Conservation (phyloP, 2,113 vertebrate species). For the Thunnus thynnus region DNA sequence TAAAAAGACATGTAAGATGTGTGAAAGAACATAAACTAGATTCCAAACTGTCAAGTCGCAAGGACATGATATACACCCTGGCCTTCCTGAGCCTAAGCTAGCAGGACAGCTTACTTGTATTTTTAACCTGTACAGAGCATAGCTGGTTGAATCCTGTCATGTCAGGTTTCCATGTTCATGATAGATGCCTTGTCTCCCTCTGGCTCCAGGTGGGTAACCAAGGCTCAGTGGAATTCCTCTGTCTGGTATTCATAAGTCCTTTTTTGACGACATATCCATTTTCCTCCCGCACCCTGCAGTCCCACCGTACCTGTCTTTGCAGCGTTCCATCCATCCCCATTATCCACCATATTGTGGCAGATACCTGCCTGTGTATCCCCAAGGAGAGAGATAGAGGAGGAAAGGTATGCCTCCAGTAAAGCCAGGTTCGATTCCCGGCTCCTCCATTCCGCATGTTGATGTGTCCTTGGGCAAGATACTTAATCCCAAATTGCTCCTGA, state of each 20-base stretch:
- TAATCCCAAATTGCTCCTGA: no score
- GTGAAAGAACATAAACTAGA: background rate
- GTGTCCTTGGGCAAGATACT: no score
- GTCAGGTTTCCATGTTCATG: conserved; percentile 50
- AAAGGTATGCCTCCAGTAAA: background rate
- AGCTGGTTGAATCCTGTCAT: conserved; percentile 47
- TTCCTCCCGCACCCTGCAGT: conserved; percentile 18
- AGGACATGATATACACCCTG: background rate
- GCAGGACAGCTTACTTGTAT: conserved; percentile 41
- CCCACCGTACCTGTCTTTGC: conserved; percentile 27
- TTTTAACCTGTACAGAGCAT: conserved; percentile 39
- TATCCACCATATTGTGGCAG: conserved; percentile 49
- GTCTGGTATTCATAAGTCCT: conserved; percentile 36
- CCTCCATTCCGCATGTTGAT: no score
- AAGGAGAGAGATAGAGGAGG: background rate
- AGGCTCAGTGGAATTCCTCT: conserved; percentile 53
- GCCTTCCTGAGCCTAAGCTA: conserved; percentile 24
- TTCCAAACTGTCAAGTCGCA: background rate
- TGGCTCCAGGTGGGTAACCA: conserved; percentile 38
- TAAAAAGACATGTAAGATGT: background rate
- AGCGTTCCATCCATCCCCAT: conserved; percentile 57
- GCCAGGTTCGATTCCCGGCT: no score
- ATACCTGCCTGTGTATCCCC: conserved; percentile 19
- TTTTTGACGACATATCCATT: conserved; percentile 61
- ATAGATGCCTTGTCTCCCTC: conserved; percentile 65